Evolutionary conservation across 2,797 vertebrate genomes (phyloP), one percentile per base, ranked within the genome.

Genomic region (Karalla daura): DNA sequence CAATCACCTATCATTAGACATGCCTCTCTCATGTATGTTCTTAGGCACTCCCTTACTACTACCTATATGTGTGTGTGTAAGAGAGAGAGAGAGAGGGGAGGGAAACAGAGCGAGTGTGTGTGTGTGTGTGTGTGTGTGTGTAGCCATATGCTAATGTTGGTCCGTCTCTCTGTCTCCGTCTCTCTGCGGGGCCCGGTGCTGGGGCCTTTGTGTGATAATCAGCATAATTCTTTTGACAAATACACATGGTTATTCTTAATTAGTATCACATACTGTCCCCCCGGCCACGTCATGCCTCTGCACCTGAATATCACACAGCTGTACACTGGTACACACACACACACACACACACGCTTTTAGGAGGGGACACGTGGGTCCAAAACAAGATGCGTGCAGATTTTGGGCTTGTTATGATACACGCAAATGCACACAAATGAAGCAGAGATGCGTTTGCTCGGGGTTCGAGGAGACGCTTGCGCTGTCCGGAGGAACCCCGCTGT

Each of bases 201-300:
- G 83, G 89, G 86, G 88, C 77, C 86, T 85, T 90, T 89, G 86
- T 92, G 86, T 92, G 82, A 90, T 94, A 92, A 94, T 95, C 93
- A 94, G 92, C 94, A 95, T 95, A 95, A 95, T 95, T 94, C 90
- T 92, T 93, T 89, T 95, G 93, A 94, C 94, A 94, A 95, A 94
- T 94, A 94, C 94, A 94, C 94, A 94, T 95, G 94, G 93, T 95
- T 95, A 95, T 93, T 93, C 93, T 94, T 95, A 94, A 95, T 95
- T 94, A 95, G 92, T 93, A 94, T 94, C 94, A 94, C 90, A 91
- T 85, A 89, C 81, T 91, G 88, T 90, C 92, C 93, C 88, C 78
- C 71, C 66, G 80, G 87, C 85, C 68, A 77, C 86, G 88, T 90
- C 81, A 76, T 87, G 91, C 81, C 92, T 92, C 90, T 94, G 89